Evolutionary conservation across 53 echinoderm and acorn worm genomes (phyloP).

Genomic region (Paracentrotus lividus): DNA sequence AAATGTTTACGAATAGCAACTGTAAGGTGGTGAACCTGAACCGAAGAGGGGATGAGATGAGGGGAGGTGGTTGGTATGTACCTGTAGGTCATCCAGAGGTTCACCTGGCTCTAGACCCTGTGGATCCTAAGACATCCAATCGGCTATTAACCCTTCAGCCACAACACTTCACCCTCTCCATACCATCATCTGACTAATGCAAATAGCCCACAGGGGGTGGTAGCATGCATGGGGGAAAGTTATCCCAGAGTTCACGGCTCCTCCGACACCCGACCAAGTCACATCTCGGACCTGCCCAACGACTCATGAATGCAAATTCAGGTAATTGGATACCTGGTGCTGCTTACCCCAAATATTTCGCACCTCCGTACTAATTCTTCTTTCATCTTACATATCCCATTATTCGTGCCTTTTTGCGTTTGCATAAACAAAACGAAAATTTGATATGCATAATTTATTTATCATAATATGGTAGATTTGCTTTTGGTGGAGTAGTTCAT

Average conservation of each 20-base stretch:
- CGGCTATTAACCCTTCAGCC: slow-evolving; percentile 36
- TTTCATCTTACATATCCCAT: background rate
- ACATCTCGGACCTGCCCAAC: slow-evolving; percentile 17
- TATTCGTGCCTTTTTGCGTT: background rate
- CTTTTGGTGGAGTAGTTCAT: background rate
- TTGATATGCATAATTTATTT: slow-evolving; percentile 27
- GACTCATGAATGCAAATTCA: slow-evolving; percentile 47
- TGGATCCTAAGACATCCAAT: slow-evolving; percentile 60
- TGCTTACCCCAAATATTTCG: background rate
- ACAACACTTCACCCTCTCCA: slow-evolving; percentile 60
- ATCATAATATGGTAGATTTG: slow-evolving; percentile 4
- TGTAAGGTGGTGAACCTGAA: too few relatives aligned
- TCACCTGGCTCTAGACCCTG: slow-evolving; percentile 27
- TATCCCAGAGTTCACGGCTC: slow-evolving; percentile 41
- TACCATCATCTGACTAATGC: slow-evolving; percentile 84
- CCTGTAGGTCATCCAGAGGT: slow-evolving; percentile 25
- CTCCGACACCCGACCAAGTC: slow-evolving; percentile 13
- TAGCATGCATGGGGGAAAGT: too few relatives aligned
- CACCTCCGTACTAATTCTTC: background rate
- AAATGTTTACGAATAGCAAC: too few relatives aligned
- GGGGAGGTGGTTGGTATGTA: slow-evolving; percentile 30
- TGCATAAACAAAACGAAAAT: background rate
- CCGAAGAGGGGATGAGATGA: too few relatives aligned
- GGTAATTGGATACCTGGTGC: slow-evolving; percentile 40
- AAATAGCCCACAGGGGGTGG: slow-evolving; percentile 76